phyloP scores from a whole-genome alignment of 1,140 invertebrate species.

The Drosophila teissieri region DNA sequence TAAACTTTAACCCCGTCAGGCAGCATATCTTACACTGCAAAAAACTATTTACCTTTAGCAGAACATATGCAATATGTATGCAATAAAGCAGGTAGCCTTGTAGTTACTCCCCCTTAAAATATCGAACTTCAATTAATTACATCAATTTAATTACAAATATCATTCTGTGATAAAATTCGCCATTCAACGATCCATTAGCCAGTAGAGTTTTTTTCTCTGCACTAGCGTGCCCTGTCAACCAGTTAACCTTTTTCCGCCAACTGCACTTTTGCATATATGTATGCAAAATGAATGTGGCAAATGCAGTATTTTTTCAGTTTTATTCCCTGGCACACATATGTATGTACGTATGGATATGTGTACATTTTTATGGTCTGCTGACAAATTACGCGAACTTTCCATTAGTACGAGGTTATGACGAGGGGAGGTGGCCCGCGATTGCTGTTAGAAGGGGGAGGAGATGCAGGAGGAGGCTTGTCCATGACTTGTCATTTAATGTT shows the following conservation, averaged over 20 bases:
- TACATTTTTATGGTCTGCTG: constrained; percentile 78
- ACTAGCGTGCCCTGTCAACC: constrained; percentile 38
- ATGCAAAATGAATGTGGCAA: constrained; percentile 36
- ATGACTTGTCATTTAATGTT: constrained; percentile 44
- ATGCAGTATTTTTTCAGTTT: constrained; percentile 18
- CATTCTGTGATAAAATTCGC: no score
- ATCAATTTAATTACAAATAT: neutral
- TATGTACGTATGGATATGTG: neutral
- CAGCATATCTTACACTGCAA: constrained; percentile 10
- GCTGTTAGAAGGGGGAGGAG: constrained; percentile 13
- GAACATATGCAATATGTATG: no score
- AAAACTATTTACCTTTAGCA: no score
- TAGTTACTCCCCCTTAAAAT: no score
- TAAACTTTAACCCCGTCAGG: constrained; percentile 67
- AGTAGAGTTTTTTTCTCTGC: neutral
- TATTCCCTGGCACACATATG: constrained; percentile 17
- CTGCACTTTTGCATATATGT: constrained; percentile 52
- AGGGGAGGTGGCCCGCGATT: constrained; percentile 2
- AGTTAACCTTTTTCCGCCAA: constrained; percentile 70
- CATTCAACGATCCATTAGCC: neutral
- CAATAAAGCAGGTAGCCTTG: no score
- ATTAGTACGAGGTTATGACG: constrained; percentile 50
- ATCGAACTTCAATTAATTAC: neutral
- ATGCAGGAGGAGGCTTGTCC: constrained; percentile 1
- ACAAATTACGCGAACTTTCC: constrained; percentile 77